Percentiles rank a stretch among this genome's conserved stretches.
Evolutionary conservation across 2,888 invertebrate species (phyloP).

Genomic region (Dynastes hyllus): DNA sequence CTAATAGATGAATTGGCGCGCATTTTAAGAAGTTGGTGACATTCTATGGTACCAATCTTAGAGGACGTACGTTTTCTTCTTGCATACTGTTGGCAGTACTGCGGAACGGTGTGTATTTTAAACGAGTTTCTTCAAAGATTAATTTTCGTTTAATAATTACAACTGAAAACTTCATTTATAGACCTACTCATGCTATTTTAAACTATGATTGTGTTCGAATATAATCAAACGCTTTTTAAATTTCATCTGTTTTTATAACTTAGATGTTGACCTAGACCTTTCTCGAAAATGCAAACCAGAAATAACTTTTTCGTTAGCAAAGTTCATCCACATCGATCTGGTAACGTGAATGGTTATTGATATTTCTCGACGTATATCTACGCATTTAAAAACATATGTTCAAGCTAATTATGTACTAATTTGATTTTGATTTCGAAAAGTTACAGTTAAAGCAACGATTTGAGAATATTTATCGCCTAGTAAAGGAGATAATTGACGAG

Average conservation of each 20-base stretch:
- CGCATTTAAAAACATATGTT: no score
- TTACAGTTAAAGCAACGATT: no score
- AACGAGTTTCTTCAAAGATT: background rate
- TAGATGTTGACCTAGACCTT: constrained; percentile 5
- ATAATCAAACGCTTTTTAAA: background rate
- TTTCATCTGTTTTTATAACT: background rate
- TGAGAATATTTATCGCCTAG: no score
- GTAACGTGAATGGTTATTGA: background rate
- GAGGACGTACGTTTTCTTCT: no score
- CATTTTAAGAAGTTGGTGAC: no score
- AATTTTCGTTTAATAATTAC: background rate
- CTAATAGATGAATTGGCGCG: no score
- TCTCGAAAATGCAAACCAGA: constrained; percentile 6
- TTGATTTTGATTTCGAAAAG: no score
- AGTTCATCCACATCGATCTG: constrained; percentile 7
- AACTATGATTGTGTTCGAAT: background rate
- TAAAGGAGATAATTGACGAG: no score
- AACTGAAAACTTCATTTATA: background rate
- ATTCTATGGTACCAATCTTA: no score
- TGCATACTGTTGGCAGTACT: background rate
- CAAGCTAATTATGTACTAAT: no score
- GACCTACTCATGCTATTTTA: background rate
- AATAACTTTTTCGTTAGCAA: background rate
- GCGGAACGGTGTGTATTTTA: background rate
- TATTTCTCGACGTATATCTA: no score